Percentiles rank a stretch among this genome's conserved stretches.
Evolutionary conservation across 2,888 invertebrate species (phyloP).

Genomic region (Pyrrhia umbra): DNA sequence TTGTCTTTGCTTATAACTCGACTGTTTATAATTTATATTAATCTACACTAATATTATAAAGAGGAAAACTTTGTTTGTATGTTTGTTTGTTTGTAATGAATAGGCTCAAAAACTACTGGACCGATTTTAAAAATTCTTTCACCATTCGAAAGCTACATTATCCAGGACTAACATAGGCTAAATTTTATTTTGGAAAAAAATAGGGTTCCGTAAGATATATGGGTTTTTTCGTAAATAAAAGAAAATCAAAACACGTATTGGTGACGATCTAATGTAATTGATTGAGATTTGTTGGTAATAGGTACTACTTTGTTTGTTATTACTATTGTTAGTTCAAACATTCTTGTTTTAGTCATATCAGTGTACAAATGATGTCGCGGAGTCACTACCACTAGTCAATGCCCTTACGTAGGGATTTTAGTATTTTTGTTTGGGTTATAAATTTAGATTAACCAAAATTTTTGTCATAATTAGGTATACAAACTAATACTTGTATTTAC

Average conservation of each 20-base stretch:
- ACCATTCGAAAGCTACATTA: no score
- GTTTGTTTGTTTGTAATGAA: no score
- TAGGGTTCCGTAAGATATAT: no score
- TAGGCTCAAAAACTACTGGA: no score
- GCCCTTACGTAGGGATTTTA: neutral
- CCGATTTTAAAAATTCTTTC: no score
- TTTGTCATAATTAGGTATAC: neutral
- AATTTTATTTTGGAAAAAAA: no score
- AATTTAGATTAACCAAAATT: neutral
- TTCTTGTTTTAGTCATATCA: neutral
- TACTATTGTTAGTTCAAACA: neutral
- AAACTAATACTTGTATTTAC: slow-evolving; percentile 7
- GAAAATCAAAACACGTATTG: neutral
- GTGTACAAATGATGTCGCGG: neutral
- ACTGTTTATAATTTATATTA: no score
- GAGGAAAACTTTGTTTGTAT: no score
- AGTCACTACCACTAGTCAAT: slow-evolving; percentile 5
- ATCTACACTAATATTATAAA: no score
- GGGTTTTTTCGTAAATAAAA: no score
- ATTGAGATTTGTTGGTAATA: neutral
- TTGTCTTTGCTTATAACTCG: no score
- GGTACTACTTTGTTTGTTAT: neutral
- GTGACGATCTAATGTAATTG: neutral
- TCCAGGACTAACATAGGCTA: no score
- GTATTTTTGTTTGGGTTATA: neutral